Conservation (phyloP, 2,797 vertebrate species). For the Lithobates pipiens region DNA sequence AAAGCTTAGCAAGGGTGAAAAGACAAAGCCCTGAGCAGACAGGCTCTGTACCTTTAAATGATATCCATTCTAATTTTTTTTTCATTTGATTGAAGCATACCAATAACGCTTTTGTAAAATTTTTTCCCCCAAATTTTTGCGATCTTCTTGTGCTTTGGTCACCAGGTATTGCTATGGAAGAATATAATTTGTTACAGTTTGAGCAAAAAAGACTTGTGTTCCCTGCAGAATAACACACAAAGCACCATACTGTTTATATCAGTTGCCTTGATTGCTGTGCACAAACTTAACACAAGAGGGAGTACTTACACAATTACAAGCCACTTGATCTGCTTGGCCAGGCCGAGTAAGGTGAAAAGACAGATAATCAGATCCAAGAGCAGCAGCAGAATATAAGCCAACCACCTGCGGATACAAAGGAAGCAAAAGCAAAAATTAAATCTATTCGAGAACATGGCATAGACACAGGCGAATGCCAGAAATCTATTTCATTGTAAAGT, state of each 20-base stretch:
- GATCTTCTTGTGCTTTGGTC: background rate
- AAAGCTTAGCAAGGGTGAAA: too few species aligned
- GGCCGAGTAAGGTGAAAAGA: constrained; percentile 89
- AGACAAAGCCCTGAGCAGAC: too few species aligned
- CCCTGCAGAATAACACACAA: background rate
- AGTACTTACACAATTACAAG: constrained; percentile 88
- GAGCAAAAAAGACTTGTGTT: background rate
- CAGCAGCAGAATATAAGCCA: constrained; percentile 87
- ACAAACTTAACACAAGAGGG: constrained; percentile 1
- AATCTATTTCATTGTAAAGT: too few species aligned
- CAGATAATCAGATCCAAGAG: constrained; percentile 88
- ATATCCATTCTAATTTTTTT: too few species aligned
- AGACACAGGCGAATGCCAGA: too few species aligned
- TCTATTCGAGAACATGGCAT: too few species aligned
- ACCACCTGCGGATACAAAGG: constrained; percentile 78
- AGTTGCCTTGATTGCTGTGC: background rate
- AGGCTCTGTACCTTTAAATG: too few species aligned
- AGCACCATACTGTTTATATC: background rate
- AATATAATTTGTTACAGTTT: background rate
- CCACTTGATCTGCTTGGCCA: constrained; percentile 92
- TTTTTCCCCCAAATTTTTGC: too few species aligned
- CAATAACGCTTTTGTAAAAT: too few species aligned
- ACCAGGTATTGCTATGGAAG: background rate
- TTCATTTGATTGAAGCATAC: too few species aligned
- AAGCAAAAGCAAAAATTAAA: background rate